phyloP scores from a whole-genome alignment of 2,888 invertebrate genomes.

The Cryptocephalus moraei region DNA sequence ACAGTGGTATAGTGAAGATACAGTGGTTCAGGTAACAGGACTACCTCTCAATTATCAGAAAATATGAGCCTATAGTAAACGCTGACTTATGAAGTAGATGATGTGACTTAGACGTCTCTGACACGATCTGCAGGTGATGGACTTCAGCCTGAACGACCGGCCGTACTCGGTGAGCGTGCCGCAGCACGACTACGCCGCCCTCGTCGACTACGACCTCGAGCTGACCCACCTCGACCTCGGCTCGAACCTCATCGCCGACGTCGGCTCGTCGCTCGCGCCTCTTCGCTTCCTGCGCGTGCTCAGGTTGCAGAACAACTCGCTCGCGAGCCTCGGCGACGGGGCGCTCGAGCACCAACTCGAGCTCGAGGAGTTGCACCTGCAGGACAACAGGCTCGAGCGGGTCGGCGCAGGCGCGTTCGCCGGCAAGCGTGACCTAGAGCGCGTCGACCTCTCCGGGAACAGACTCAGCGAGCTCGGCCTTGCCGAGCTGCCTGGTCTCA shows the following conservation, averaged over 20 bases:
- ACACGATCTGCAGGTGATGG: conserved; percentile 3
- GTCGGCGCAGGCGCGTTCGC: conserved; percentile 15
- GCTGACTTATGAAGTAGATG: no score
- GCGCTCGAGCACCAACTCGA: conserved; percentile 13
- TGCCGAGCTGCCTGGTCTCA: conserved; percentile 9
- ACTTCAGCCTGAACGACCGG: conserved; percentile 10
- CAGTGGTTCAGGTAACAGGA: no score
- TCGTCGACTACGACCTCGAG: conserved; percentile 9
- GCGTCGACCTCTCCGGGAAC: conserved; percentile 21
- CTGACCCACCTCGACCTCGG: conserved; percentile 22
- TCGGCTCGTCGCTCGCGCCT: conserved; percentile 13
- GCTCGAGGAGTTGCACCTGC: conserved; percentile 15
- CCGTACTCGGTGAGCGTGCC: conserved; percentile 1
- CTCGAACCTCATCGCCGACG: conserved; percentile 19
- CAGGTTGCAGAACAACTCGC: conserved; percentile 18
- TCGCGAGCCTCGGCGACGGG: conserved; percentile 11
- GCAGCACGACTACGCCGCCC: conserved; percentile 4
- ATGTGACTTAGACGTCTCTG: no score
- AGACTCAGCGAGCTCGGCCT: conserved; percentile 14
- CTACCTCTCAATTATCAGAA: no score
- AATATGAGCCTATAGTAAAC: no score
- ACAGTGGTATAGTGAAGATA: no score
- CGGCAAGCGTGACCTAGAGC: conserved; percentile 14
- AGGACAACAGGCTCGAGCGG: conserved; percentile 13
- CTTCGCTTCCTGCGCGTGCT: conserved; percentile 14